phyloP scores from a whole-genome alignment of 2,888 invertebrate genomes.

The Cheilosia urbana region DNA sequence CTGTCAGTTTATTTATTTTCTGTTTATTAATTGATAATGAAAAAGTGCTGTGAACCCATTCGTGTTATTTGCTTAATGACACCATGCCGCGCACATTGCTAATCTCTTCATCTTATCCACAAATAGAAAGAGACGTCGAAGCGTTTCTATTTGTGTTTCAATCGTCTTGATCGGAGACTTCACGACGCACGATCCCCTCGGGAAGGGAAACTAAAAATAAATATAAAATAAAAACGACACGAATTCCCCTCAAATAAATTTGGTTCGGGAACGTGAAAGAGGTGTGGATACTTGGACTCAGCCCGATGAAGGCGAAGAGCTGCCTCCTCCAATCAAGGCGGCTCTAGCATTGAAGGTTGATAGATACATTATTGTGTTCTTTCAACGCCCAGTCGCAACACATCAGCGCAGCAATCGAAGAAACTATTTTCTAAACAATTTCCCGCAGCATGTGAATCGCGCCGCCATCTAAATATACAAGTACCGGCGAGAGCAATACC shows the following conservation, averaged over 20 bases:
- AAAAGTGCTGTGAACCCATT: slow-evolving; percentile 18
- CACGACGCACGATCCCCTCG: neutral
- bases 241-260: slow-evolving; percentile 33
- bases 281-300: slow-evolving; percentile 13
- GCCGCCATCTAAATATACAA: slow-evolving; percentile 34
- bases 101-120: slow-evolving; percentile 39
- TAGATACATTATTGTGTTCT: slow-evolving; percentile 34
- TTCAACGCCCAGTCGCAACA: slow-evolving; percentile 49
- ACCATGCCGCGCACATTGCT: slow-evolving; percentile 16
- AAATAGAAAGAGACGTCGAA: slow-evolving; percentile 10
- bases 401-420: slow-evolving; percentile 35
- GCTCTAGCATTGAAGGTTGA: slow-evolving; percentile 41
- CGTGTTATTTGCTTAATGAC: slow-evolving; percentile 45
- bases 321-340: slow-evolving; percentile 24
- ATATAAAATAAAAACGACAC: slow-evolving; percentile 1
- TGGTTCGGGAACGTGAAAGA: slow-evolving; percentile 40
- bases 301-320: neutral
- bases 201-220: neutral
- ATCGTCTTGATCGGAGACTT: slow-evolving; percentile 12
- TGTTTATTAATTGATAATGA: slow-evolving; percentile 54
- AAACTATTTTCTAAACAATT: slow-evolving; percentile 67
- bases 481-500: neutral
- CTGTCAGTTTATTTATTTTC: slow-evolving; percentile 30
- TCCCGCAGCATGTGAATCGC: slow-evolving; percentile 57
- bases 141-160: slow-evolving; percentile 41